Evolutionary conservation across 2,888 invertebrate species (phyloP), one percentile per base, ranked within the genome.

Genomic region (Gastracanthus pulcherrimus): DNA sequence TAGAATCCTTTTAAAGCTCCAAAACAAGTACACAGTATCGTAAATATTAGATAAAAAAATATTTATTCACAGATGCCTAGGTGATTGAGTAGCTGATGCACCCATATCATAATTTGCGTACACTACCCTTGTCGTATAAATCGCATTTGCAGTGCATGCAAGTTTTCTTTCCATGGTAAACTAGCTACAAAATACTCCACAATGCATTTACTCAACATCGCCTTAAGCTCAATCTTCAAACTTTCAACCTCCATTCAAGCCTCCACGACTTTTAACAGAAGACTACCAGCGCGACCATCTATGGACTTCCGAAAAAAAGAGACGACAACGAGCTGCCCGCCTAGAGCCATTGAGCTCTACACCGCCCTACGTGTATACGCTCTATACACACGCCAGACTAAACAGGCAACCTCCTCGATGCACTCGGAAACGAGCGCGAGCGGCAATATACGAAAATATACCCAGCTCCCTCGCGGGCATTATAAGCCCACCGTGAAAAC

Each of bases 391-490:
- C 19, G 31, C 62, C 60, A 71, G 79, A 79, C 74, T 67, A 67
- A 79, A 69, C 74, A 67, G 55, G 34, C 74, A 26, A 19, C 31
- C 26, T n/a, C n/a, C n/a, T 26, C 38, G 51, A 55, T 80, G 75
- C 70, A 41, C 74, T 67, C 55, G 58, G 13, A 48, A 45, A 31
- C 79, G 45, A 55, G 66, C 67, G 41, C 55, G 2, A 31, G 3
- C n/a, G 9, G 31, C 29, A n/a, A n/a, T 34, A 60, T 41, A 66
- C 80, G 51, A 74, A 80, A 75, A 80, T 76, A 80, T 23, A 55
- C n/a, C n/a, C n/a, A n/a, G n/a, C 31, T 26, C 23, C 64, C n/a
- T 3, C 6, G 2, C 48, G 67, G n/a, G n/a, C 60, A n/a, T 62
- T 62, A 62, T 62, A 62, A 62, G 16, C 31, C n/a, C 34, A 7